phyloP scores from a whole-genome alignment of 2,888 invertebrate species.

The Morpho deidamia region DNA sequence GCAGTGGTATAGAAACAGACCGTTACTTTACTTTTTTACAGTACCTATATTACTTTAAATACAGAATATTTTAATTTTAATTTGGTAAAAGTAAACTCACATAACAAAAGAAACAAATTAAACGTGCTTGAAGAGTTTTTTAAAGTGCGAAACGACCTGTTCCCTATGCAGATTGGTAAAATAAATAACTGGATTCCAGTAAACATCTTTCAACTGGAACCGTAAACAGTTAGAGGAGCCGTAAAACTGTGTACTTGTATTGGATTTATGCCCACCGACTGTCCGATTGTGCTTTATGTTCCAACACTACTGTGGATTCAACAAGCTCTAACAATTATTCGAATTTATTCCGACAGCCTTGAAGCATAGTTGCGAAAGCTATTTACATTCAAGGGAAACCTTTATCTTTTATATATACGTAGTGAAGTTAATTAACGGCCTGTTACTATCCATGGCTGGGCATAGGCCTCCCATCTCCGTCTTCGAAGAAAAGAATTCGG shows the following conservation, averaged over 20 bases:
- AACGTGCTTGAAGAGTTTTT: neutral
- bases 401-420: too few species aligned
- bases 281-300: conserved; percentile 12
- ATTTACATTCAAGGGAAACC: too few species aligned
- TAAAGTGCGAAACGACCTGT: neutral
- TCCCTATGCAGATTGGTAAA: neutral
- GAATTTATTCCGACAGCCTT: too few species aligned
- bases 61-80: neutral
- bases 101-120: neutral
- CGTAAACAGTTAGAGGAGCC: conserved; percentile 16
- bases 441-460: too few species aligned
- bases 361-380: too few species aligned
- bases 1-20: too few species aligned
- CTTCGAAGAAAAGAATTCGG: too few species aligned
- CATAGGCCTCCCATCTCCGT: too few species aligned
- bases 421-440: too few species aligned
- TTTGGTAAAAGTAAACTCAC: neutral
- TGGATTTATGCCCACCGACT: conserved; percentile 16
- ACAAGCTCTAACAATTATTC: neutral
- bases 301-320: conserved; percentile 2
- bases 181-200: conserved; percentile 3
- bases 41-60: neutral
- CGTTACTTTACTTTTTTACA: too few species aligned
- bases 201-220: conserved; percentile 9
- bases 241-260: conserved; percentile 17